phyloP scores from a whole-genome alignment of 2,888 invertebrate species.

The Pheosia gnoma region DNA sequence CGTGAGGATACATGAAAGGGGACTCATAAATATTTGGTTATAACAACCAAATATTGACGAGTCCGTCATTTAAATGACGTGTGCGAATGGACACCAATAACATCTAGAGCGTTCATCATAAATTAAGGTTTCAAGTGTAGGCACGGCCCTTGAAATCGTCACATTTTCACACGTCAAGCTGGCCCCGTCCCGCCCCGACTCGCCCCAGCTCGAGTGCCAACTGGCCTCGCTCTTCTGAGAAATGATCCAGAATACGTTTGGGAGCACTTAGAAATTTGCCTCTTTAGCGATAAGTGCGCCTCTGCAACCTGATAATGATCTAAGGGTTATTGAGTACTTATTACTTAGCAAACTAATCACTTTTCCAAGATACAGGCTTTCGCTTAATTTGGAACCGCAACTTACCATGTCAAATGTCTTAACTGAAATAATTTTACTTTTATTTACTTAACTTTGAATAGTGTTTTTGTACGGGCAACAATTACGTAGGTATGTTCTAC shows the following conservation, averaged over 20 bases:
- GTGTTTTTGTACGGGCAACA: too few relatives aligned
- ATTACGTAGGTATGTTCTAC: too few relatives aligned
- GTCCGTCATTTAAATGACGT: conserved; percentile 7
- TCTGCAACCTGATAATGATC: not conserved
- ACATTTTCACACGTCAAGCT: conserved; percentile 35
- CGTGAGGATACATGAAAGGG: too few relatives aligned
- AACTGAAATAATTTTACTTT: too few relatives aligned
- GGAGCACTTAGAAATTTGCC: conserved; percentile 4
- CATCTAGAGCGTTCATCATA: conserved; percentile 51
- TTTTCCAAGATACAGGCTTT: too few relatives aligned
- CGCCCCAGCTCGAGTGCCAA: conserved; percentile 7
- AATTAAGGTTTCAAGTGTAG: conserved; percentile 59
- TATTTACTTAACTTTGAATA: too few relatives aligned
- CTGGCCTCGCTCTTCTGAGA: not conserved
- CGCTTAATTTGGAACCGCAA: too few relatives aligned
- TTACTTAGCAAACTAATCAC: too few relatives aligned
- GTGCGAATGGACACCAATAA: conserved; percentile 34
- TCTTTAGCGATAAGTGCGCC: conserved; percentile 1
- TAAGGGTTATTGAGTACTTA: not conserved
- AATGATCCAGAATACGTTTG: not conserved
- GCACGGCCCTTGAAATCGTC: conserved; percentile 36
- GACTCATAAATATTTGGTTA: too few relatives aligned
- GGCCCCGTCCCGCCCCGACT: conserved; percentile 2
- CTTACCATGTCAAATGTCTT: too few relatives aligned
- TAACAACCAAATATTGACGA: too few relatives aligned